phyloP scores from a whole-genome alignment of 2,113 vertebrate genomes.

The Podarcis muralis region DNA sequence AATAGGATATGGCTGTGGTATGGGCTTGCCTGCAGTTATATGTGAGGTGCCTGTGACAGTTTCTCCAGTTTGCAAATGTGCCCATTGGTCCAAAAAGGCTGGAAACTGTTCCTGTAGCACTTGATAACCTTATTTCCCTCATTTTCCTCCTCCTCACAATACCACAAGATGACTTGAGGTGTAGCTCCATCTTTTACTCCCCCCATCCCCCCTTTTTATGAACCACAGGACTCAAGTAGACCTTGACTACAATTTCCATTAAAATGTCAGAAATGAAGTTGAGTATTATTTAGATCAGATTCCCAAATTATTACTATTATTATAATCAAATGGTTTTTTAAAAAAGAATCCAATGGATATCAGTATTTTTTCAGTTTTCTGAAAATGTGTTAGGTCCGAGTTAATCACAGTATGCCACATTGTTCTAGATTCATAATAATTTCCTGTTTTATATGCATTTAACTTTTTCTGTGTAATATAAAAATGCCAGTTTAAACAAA shows the following conservation, averaged over 20 bases:
- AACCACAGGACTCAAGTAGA: background rate
- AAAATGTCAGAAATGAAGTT: background rate
- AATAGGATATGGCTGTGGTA: too few relatives aligned
- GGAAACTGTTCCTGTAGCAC: background rate
- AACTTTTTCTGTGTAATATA: background rate
- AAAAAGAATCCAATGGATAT: background rate
- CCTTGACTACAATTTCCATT: background rate
- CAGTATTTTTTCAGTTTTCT: background rate
- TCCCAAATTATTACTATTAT: too few relatives aligned
- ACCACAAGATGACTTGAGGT: background rate
- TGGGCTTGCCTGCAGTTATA: too few relatives aligned
- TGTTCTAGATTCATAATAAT: background rate
- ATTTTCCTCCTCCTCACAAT: background rate
- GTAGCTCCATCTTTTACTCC: background rate
- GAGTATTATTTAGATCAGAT: background rate
- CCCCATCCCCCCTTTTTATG: background rate
- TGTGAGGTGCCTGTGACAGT: too few relatives aligned
- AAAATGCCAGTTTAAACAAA: background rate
- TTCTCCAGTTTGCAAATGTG: too few relatives aligned
- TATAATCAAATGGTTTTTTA: background rate
- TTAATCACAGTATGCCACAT: background rate
- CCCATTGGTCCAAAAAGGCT: too few relatives aligned
- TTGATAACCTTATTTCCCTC: background rate
- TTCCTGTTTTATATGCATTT: background rate
- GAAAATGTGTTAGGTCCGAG: background rate